Conservation (phyloP, 2,113 vertebrate species). For the Oriolus oriolus region DNA sequence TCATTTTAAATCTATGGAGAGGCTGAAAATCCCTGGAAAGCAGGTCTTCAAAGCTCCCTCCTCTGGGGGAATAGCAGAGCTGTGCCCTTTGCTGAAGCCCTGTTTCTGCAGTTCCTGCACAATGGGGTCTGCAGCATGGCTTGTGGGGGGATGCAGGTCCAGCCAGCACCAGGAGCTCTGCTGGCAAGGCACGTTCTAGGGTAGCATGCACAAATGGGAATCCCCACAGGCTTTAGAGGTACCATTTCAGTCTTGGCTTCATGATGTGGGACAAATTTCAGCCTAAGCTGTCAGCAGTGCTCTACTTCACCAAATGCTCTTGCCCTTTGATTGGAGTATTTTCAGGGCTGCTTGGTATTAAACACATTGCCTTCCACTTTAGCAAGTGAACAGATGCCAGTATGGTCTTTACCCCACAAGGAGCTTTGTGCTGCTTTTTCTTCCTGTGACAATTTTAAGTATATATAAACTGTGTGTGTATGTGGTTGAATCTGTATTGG, state of each 20-base stretch:
- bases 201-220: not conserved
- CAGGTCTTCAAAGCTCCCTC: not conserved
- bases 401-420: not conserved
- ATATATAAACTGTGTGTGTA: not conserved
- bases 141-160: rapidly evolving
- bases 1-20: not conserved
- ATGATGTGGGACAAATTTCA: not conserved
- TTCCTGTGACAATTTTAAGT: not conserved
- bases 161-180: not conserved
- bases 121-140: rapidly evolving
- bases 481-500: not conserved
- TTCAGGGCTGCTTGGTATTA: not conserved
- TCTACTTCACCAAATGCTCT: not conserved
- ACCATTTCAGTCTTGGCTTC: not conserved
- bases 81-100: not conserved
- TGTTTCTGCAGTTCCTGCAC: rapidly evolving
- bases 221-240: not conserved
- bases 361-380: not conserved
- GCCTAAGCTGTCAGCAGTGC: not conserved
- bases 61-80: not conserved
- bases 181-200: not conserved
- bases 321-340: not conserved
- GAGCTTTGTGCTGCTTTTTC: not conserved
- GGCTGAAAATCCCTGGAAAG: not conserved
- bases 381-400: not conserved